Evolutionary conservation across 53 echinoderm and acorn worm species (phyloP), one percentile per base, ranked within the genome.

Genomic region (Pentamera pediparva): DNA sequence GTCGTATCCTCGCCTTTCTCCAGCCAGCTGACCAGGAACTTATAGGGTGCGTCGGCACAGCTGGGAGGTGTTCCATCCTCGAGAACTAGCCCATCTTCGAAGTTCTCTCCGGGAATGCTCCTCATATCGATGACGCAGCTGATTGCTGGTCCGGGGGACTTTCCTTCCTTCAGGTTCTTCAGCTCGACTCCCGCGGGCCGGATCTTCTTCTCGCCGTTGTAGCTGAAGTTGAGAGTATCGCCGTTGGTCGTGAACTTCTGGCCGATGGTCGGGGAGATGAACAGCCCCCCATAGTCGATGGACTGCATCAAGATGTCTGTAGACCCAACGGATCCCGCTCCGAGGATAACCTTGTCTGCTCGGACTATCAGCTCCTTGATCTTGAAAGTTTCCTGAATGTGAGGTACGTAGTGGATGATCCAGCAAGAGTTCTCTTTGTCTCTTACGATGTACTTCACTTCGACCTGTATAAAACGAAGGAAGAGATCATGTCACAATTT

Each of bases 21-120:
- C 50, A 30, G 65, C 65, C 39, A 40, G 48, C 76, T 80, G 6
- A 86, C 54, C 15, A 86, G 60, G 19, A 86, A 77, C 22, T 85
- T 79, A 33, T 72, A 85, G 11, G 75, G 56, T 11, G 57, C 19
- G 7, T 74, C 69, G 7, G 74, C n/a, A 37, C 64, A 36, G 45
- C 80, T 73, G 11, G 85, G 85, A 15, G 85, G 85, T 4, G 85
- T 85, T 11, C 85, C 80, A 57, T 85, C 85, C 62, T 85, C 75
- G 22, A 85, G 31, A 6, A 85, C 64, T 10, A 61, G 62, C 15
- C 85, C 85, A 7, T 85, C 85, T 28, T 85, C 57, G 3, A 85
- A 29, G 5, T 21, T 24, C n/a, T 53, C 75, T 13, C 69, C 74
- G 17, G 75, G 85, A 20, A 45, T n/a, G 4, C 59, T 29, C 31